phyloP scores from a whole-genome alignment of 2,113 vertebrate genomes.

The Isurus oxyrinchus region DNA sequence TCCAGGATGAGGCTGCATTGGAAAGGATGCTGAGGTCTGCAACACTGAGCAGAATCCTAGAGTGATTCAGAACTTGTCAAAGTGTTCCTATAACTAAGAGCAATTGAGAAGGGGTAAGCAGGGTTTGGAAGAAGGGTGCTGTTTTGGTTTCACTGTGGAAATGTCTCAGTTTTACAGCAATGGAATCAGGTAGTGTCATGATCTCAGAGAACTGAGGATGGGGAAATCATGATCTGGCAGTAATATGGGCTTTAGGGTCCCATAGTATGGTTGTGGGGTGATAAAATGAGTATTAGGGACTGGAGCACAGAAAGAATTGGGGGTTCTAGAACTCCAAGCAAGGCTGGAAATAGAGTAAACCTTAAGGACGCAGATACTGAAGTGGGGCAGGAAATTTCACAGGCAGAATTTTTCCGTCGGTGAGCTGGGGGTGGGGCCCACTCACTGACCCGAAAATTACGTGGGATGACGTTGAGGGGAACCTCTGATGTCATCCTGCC shows the following conservation, averaged over 20 bases:
- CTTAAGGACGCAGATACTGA: not conserved
- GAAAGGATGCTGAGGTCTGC: not conserved
- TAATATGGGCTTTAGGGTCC: not conserved
- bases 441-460: too few relatives aligned
- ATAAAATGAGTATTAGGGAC: not conserved
- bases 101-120: not conserved
- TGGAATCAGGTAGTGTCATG: not conserved
- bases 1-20: not conserved
- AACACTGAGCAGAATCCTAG: not conserved
- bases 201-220: not conserved
- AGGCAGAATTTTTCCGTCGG: too few relatives aligned
- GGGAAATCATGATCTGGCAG: not conserved
- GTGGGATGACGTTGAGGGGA: too few relatives aligned
- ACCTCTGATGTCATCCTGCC: too few relatives aligned
- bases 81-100: not conserved
- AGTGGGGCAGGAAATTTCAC: not conserved
- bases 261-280: not conserved
- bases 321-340: not conserved
- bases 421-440: too few relatives aligned
- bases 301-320: not conserved
- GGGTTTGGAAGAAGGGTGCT: not conserved
- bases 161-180: not conserved
- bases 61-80: not conserved
- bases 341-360: not conserved
- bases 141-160: not conserved